A percentile compares a stretch with the other conserved stretches of the same genome.
phyloP scores from a whole-genome alignment of 2,888 invertebrate genomes.

The Aporophyla lueneburgensis region DNA sequence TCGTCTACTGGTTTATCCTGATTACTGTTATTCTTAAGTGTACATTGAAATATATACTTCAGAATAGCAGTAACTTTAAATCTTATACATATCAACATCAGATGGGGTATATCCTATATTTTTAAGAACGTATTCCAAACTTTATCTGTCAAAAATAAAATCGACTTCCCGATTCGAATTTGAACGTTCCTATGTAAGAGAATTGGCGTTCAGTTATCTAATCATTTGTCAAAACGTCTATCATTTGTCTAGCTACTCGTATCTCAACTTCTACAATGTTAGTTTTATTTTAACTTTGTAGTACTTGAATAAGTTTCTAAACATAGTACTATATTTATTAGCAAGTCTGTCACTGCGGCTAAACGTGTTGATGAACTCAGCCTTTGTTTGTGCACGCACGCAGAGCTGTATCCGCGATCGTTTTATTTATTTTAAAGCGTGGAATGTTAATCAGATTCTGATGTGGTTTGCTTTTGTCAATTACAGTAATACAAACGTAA shows the following conservation, averaged over 20 bases:
- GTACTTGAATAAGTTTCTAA: not conserved
- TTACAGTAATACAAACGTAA: slow-evolving; percentile 56
- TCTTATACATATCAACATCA: not conserved
- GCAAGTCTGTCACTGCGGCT: slow-evolving; percentile 53
- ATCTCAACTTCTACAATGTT: too few species aligned
- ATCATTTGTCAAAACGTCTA: not conserved
- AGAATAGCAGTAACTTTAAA: too few species aligned
- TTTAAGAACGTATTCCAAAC: not conserved
- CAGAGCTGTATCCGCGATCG: slow-evolving; percentile 69
- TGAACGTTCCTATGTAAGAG: not conserved
- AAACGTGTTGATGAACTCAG: slow-evolving; percentile 76
- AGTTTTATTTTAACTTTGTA: slow-evolving; percentile 4
- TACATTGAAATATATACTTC: not conserved
- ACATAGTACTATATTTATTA: slow-evolving; percentile 28
- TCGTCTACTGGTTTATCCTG: slow-evolving; percentile 1
- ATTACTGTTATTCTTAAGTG: not conserved
- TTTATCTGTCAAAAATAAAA: not conserved
- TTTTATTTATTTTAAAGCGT: slow-evolving; percentile 67
- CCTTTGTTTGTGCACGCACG: slow-evolving; percentile 71
- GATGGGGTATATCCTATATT: not conserved
- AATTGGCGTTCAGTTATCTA: not conserved
- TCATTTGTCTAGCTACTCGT: not conserved
- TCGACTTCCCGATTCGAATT: not conserved
- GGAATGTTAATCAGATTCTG: slow-evolving; percentile 66
- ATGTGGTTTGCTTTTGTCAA: slow-evolving; percentile 55